A percentile compares a stretch with the other conserved stretches of the same genome.
Conservation (phyloP, 2,888 invertebrate genomes). For the Eupeodes latifasciatus region DNA sequence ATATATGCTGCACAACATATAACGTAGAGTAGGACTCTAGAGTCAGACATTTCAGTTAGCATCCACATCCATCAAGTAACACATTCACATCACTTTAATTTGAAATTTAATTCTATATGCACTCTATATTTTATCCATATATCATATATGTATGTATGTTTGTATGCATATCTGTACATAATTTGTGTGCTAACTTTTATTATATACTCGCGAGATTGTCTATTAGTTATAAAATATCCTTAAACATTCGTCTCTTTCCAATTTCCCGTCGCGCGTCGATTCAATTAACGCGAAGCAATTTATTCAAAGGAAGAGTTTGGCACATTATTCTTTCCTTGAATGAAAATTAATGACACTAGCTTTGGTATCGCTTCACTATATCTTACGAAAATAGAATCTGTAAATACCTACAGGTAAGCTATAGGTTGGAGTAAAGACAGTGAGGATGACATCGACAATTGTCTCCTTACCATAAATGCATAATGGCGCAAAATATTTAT, state of each 20-base stretch:
- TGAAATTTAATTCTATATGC: no score
- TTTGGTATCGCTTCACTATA: neutral
- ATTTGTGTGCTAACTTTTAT: neutral
- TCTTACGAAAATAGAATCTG: constrained; percentile 11
- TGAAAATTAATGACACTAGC: constrained; percentile 51
- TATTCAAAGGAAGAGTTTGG: constrained; percentile 37
- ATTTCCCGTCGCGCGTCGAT: constrained; percentile 50
- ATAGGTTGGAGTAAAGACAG: neutral
- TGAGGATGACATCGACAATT: constrained; percentile 14
- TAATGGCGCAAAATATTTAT: constrained; percentile 12
- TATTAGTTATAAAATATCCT: constrained; percentile 31
- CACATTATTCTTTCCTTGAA: constrained; percentile 37
- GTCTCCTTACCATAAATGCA: constrained; percentile 9
- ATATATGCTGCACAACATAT: no score
- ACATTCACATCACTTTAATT: no score
- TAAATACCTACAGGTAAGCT: neutral
- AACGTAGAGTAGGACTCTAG: no score
- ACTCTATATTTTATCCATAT: no score
- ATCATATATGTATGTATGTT: no score
- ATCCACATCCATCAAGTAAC: no score
- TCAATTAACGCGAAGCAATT: constrained; percentile 54
- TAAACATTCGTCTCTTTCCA: constrained; percentile 51
- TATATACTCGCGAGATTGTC: neutral
- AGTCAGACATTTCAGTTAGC: no score
- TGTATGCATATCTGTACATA: neutral